Base-by-base conservation (phyloP, 1,140 invertebrate genomes). In the Panagrolaimus sp. region DNA sequence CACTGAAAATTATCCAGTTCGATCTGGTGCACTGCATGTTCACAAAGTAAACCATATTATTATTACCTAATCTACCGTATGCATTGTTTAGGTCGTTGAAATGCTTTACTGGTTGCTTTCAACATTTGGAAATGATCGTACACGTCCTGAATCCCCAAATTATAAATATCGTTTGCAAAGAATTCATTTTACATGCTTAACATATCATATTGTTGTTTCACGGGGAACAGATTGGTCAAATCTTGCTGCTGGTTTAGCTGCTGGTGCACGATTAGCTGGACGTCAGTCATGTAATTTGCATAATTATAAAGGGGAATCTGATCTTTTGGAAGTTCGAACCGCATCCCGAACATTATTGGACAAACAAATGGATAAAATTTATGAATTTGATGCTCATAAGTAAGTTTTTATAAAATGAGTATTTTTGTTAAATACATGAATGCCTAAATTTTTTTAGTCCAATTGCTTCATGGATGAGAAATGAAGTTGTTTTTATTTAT, bases 121-220 rank as follows among this genome's bases (percentile, higher is more conserved):
- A 32, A 84, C 72, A 24, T 85, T 78, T 73, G 85, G 85, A 14
- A 74, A 83, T 67, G 73, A 82, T 63, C 69, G 74, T 21, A 80
- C 73, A 15, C 77, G 78, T 43, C 79, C 77, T 14, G 73, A 77
- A 6, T 79, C 81, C 4, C 79, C 76, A 62, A 83, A 75, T 63
- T 73, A 72, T 58, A 76, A 78, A 28, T 79, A 83, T 46, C 75
- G 83, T 45, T 78, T 86, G 17, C 84, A 85, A 7, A 73, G 85
- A 63, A 83, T 86, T 44, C 85, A 86, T 74, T 86, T 86, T 69
- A 85, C 86, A 70, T 86, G 83, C n/a, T 76, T 86, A n/a, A 85
- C 84, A 12, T 86, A 84, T 71, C 85, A 86, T 73, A 83, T 86
- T 32, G 80, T 85, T 62, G 85, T 82, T 21, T 81, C 73, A 38